These are phyloP conservation scores for Apoda limacodes DNA, from an alignment of 2,888 invertebrate species.

Conservation along the genomic window DNA sequence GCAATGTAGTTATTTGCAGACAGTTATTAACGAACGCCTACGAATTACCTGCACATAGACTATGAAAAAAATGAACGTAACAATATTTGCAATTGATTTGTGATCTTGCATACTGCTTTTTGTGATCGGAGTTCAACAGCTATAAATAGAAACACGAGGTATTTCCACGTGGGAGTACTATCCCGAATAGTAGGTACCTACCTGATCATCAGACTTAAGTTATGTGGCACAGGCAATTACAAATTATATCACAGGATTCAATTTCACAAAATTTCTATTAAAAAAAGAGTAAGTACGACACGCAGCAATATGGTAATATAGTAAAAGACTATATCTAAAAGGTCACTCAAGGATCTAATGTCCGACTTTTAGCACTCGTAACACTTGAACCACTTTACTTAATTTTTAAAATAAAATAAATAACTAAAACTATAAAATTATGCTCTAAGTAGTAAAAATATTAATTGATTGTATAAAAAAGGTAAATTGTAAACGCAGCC, in stretches of 20 bases:
- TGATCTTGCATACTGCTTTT: conserved; percentile 41
- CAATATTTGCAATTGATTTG: conserved; percentile 27
- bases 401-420: conserved; percentile 41
- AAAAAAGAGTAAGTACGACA: conserved; percentile 31
- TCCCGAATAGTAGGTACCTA: conserved; percentile 35
- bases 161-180: conserved; percentile 68
- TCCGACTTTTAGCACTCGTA: conserved; percentile 45
- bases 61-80: no score
- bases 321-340: conserved; percentile 59
- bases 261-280: conserved; percentile 30
- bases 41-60: no score
- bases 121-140: conserved; percentile 55
- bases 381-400: conserved; percentile 48
- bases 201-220: conserved; percentile 47
- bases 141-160: conserved; percentile 65
- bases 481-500: conserved; percentile 45
- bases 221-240: conserved; percentile 46
- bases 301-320: conserved; percentile 62
- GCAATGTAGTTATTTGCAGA: no score
- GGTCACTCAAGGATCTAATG: conserved; percentile 65
- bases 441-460: conserved; percentile 33
- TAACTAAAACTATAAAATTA: conserved; percentile 33
- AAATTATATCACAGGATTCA: conserved; percentile 49
- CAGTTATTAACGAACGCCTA: no score
- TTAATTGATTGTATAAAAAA: conserved; percentile 30